A percentile compares a stretch with the other conserved stretches of the same genome.
Evolutionary conservation across 2,113 vertebrate genomes (phyloP).

Genomic region (Marmota flaviventris): DNA sequence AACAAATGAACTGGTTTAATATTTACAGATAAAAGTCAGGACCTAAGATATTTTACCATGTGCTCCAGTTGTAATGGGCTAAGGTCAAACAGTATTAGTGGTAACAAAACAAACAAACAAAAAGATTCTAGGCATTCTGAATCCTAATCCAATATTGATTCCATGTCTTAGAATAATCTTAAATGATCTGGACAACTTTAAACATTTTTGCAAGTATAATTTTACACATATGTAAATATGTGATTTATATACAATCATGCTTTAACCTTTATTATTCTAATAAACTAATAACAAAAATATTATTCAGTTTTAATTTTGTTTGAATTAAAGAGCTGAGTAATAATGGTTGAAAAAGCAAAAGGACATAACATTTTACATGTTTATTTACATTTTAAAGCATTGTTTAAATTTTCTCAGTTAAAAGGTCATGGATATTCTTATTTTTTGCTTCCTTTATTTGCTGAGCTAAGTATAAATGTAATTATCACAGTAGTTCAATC

Average conservation of each 20-base stretch:
- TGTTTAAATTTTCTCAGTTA: slow-evolving; percentile 8
- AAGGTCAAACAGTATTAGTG: background rate
- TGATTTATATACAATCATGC: background rate
- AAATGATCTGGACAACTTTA: slow-evolving; percentile 37
- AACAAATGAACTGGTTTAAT: background rate
- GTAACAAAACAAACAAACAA: background rate
- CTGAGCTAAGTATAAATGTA: slow-evolving; percentile 14
- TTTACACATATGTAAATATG: background rate
- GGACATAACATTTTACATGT: background rate
- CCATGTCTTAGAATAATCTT: background rate
- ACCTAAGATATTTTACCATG: background rate
- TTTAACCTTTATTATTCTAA: slow-evolving; percentile 31
- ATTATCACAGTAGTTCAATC: slow-evolving; percentile 9
- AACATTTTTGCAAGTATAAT: background rate
- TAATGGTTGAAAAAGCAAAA: slow-evolving; percentile 13
- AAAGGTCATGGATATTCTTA: slow-evolving; percentile 46
- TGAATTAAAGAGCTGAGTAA: slow-evolving; percentile 23
- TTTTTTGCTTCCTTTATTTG: slow-evolving; percentile 26
- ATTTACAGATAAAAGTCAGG: background rate
- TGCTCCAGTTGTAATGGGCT: background rate
- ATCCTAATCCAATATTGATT: background rate
- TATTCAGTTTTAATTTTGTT: background rate
- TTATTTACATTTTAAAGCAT: slow-evolving; percentile 54
- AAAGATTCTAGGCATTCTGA: background rate
- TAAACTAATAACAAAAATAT: slow-evolving; percentile 33